Base-by-base conservation (phyloP, 2,797 vertebrate species). In the Anisognathus igniventris region DNA sequence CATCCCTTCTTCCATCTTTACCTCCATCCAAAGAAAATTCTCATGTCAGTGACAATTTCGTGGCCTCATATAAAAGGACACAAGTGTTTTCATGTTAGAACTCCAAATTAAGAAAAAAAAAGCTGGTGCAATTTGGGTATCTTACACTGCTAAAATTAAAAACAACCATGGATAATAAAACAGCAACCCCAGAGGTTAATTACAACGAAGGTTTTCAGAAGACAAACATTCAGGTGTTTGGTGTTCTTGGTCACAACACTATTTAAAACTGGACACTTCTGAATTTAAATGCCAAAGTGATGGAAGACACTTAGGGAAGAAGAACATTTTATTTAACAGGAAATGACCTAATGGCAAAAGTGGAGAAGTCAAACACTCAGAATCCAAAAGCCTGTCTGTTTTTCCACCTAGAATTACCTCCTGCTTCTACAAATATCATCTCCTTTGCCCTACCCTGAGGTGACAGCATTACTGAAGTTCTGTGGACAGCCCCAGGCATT, bases 1-100 rank as follows among this genome's bases (percentile, higher is more conserved):
- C 88, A 96, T 81, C 82, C 68, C 66, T 83, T 86, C 53, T 86
- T 95, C 87, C 42, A 90, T 47, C 44, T 92, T 72, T 19, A 72
- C 27, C 51, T 48, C n/a, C 42, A 73, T 80, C 67, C 89, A 82
- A 94, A 61, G 37, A 93, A 92, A 85, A 80, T 37, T 35, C 62
- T 86, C 30, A 50, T 17, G 33, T 47, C 40, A 92, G 37, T 64
- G 79, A 61, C n/a, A 84, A 90, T 19, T 31, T 61, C 33, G 65
- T 1, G 4, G 42, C 19, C 48, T 62, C 23, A 21, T 11, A 33
- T 35, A 50, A 86, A 93, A 86, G 42, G 47, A 67, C 27, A 39
- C 11, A 54, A 83, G 19, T 21, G 44, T 92, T 79, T 73, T 60
- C 23, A 45, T 20, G 24, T 30, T 35, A 45, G 24, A 79, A 82